These are phyloP conservation scores for Amphiprion ocellaris DNA, from an alignment of 2,113 vertebrate species.

Conservation along the genomic window DNA sequence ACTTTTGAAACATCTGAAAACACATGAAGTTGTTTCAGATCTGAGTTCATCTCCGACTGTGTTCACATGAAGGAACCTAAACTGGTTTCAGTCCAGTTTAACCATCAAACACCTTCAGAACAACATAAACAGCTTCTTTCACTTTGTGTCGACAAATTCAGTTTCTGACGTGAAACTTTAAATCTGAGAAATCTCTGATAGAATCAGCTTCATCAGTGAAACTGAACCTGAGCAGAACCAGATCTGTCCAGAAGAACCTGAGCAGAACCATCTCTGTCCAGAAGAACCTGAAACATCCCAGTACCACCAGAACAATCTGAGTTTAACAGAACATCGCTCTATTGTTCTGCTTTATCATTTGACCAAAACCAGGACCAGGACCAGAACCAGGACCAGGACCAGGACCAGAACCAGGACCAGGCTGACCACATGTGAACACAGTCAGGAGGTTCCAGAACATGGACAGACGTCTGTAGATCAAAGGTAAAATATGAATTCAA, in stretches of 20 bases:
- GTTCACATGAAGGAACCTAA: slow-evolving; percentile 13
- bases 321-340: not conserved
- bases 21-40: too few relatives aligned
- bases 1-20: too few relatives aligned
- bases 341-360: too few relatives aligned
- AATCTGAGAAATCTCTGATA: not conserved
- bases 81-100: too few relatives aligned
- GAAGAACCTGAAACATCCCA: slow-evolving; percentile 2
- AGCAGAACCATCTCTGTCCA: not conserved
- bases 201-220: slow-evolving; percentile 11
- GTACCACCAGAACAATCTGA: not conserved
- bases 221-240: slow-evolving; percentile 22
- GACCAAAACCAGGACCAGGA: too few relatives aligned
- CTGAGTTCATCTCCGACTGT: not conserved
- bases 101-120: too few relatives aligned
- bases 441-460: slow-evolving; percentile 10
- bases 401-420: too few relatives aligned
- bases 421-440: slow-evolving; percentile 41
- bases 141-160: too few relatives aligned
- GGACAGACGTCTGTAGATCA: slow-evolving; percentile 15
- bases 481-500: slow-evolving; percentile 21
- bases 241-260: not conserved
- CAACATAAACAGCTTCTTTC: not conserved
- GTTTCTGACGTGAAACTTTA: not conserved
- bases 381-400: too few relatives aligned